Evolutionary conservation across 2,797 vertebrate genomes (phyloP).

Genomic region (Telmatherina bonti): DNA sequence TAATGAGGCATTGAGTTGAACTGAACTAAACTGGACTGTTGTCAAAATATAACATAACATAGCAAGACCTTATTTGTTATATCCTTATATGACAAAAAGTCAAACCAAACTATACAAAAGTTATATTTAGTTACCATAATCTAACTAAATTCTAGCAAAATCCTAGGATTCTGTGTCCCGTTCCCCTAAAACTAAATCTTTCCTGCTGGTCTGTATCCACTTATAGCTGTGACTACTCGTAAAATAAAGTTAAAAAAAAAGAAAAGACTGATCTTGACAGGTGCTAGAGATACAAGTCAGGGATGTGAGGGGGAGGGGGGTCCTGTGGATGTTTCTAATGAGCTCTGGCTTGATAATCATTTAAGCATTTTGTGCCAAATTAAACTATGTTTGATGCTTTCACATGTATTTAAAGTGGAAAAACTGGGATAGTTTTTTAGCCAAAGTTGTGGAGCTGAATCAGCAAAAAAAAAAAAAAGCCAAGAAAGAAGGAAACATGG

Average conservation of each 20-base stretch:
- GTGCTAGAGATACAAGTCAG: slow-evolving; percentile 73
- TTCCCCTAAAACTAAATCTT: slow-evolving; percentile 17
- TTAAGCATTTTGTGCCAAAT: slow-evolving; percentile 22
- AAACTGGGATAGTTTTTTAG: neutral
- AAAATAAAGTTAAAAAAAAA: neutral
- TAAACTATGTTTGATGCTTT: slow-evolving; percentile 15
- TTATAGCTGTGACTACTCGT: slow-evolving; percentile 41
- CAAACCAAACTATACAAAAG: no score
- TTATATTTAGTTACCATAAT: no score
- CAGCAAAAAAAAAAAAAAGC: neutral
- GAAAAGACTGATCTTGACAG: slow-evolving; percentile 70
- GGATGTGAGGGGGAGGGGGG: slow-evolving; percentile 11
- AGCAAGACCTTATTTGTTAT: no score
- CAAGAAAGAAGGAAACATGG: neutral
- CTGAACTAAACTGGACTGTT: no score
- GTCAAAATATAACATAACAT: no score
- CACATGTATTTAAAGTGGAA: neutral
- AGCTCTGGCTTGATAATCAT: slow-evolving; percentile 36
- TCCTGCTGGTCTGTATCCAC: slow-evolving; percentile 45
- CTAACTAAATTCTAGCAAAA: no score
- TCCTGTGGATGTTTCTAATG: slow-evolving; percentile 28
- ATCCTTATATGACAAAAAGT: no score
- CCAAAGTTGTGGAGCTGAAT: neutral
- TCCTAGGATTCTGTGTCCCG: slow-evolving; percentile 11
- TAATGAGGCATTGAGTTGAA: no score